These are phyloP conservation scores for Pandion haliaetus DNA, from an alignment of 2,113 vertebrate species.

Conservation along the genomic window DNA sequence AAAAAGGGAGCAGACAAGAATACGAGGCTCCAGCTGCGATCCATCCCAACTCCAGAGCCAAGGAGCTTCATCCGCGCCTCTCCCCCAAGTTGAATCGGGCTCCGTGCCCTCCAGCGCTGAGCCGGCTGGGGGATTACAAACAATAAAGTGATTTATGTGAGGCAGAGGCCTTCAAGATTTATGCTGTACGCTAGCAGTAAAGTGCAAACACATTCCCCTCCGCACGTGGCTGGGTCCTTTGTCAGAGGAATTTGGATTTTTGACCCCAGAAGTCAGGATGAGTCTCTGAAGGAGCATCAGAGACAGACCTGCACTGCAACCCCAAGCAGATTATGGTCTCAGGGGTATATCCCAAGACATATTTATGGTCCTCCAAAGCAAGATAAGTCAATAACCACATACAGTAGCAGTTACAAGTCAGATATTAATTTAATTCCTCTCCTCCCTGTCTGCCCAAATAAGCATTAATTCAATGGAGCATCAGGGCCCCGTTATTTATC, in stretches of 20 bases:
- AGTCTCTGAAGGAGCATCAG: slow-evolving; percentile 12
- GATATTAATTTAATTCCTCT: slow-evolving; percentile 68
- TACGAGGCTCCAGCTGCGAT: not conserved
- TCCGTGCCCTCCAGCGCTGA: not conserved
- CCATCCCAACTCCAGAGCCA: not conserved
- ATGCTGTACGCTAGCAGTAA: not conserved
- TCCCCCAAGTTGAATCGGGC: fast-evolving
- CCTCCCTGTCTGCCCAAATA: slow-evolving; percentile 41
- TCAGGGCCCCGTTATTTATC: slow-evolving; percentile 1
- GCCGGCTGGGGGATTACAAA: not conserved
- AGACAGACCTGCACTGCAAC: not conserved
- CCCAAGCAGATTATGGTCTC: not conserved
- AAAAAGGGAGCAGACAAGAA: not conserved
- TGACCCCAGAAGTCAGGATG: slow-evolving; percentile 1
- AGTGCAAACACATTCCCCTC: not conserved
- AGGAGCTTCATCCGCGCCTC: not conserved
- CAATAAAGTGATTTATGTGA: not conserved
- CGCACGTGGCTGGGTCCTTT: not conserved
- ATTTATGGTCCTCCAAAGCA: slow-evolving; percentile 44
- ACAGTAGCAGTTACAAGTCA: slow-evolving; percentile 61
- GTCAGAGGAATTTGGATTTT: not conserved
- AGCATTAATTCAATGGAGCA: slow-evolving; percentile 50
- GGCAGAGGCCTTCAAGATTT: not conserved
- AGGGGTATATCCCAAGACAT: not conserved
- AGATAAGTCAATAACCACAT: slow-evolving; percentile 57